These are phyloP conservation scores for Frankliniella fusca DNA, from an alignment of 2,888 invertebrate genomes.

Conservation along the genomic window DNA sequence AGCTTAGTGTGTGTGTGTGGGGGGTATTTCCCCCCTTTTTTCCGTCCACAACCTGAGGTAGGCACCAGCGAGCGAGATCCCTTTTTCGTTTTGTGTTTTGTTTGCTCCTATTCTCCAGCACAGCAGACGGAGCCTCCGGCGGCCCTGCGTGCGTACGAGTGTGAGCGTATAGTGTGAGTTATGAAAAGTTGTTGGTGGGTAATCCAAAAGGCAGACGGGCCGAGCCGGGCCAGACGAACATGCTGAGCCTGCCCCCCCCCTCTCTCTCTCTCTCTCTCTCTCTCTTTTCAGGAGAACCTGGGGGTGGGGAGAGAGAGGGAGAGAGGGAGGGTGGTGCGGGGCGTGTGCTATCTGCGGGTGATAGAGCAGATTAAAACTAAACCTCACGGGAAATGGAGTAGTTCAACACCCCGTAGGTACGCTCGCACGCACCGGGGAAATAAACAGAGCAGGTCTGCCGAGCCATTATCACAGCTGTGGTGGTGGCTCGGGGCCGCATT, in stretches of 20 bases:
- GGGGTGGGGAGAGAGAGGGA: not conserved
- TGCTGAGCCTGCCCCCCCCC: not conserved
- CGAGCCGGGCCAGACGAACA: no score
- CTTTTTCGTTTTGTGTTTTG: not conserved
- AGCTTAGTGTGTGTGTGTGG: no score
- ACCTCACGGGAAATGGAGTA: conserved; percentile 22
- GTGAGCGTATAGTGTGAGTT: not conserved
- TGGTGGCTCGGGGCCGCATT: not conserved
- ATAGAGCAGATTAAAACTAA: conserved; percentile 18
- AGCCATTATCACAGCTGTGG: conserved; percentile 1
- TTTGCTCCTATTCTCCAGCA: not conserved
- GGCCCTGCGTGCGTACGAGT: not conserved
- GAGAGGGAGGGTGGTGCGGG: no score
- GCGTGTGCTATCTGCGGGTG: not conserved
- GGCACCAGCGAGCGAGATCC: not conserved
- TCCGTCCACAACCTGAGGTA: not conserved
- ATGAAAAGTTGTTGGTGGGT: not conserved
- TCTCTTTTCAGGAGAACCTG: not conserved
- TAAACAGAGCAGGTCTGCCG: not conserved
- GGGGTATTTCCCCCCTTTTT: not conserved
- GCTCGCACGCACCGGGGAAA: not conserved
- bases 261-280: not conserved
- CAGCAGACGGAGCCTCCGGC: not conserved
- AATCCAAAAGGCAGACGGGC: not conserved
- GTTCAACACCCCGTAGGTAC: not conserved